A percentile compares a stretch with the other conserved stretches of the same genome.
Evolutionary conservation across 2,113 vertebrate genomes (phyloP).

Genomic region (Etheostoma spectabile): DNA sequence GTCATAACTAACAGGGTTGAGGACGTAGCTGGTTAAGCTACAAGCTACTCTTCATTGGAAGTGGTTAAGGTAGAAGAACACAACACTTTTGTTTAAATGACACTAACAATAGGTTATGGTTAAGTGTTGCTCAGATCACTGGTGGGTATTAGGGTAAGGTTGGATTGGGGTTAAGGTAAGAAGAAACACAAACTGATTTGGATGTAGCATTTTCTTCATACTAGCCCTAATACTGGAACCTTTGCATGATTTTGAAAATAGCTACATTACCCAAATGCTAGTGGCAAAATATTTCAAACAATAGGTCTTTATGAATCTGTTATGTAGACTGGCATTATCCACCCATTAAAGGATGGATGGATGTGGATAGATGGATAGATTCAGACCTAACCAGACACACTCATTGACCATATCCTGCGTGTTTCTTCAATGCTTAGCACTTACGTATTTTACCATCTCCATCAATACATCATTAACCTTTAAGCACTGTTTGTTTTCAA

Average conservation of each 20-base stretch:
- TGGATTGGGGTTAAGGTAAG: not conserved
- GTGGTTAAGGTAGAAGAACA: not conserved
- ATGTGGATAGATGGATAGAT: not conserved
- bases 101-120: not conserved
- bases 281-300: not conserved
- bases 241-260: not conserved
- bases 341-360: not conserved
- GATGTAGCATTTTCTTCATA: not conserved
- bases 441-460: constrained; percentile 28
- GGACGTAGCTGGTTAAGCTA: not conserved
- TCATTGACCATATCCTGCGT: not conserved
- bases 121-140: not conserved
- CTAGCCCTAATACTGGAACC: not conserved
- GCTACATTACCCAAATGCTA: not conserved
- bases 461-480: constrained; percentile 67
- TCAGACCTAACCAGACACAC: not conserved
- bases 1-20: not conserved
- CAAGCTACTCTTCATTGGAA: not conserved
- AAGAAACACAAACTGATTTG: not conserved
- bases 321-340: not conserved
- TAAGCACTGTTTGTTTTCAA: constrained; percentile 51
- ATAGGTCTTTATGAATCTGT: not conserved
- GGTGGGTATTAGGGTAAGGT: not conserved
- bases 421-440: not conserved
- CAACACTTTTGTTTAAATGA: not conserved